Evolutionary conservation across 1,140 invertebrate species (phyloP), one percentile per base, ranked within the genome.

Genomic region (Paracyclopina nana): DNA sequence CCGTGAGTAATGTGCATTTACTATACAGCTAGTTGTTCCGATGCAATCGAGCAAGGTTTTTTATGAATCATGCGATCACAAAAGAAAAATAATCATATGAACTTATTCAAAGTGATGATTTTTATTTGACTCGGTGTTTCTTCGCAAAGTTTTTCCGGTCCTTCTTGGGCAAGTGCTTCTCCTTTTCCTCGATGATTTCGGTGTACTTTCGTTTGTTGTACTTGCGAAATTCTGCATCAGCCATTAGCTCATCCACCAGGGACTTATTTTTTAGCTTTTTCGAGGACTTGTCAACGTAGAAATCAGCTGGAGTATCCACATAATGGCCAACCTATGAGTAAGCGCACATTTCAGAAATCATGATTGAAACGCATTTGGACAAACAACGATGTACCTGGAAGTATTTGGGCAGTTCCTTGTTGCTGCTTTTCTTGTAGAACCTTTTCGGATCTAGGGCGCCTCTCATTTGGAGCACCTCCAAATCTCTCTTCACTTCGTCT

Each of bases 391-490:
- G 12, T 2, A 49, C 46, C 68, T 88, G 81, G 62, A 95, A 94
- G 62, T 84, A 91, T 69, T 92, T 94, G 0, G 87, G 86, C 22
- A 87, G 59, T 1, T 72, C 73, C 66, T 82, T 79, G 25, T 79
- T 69, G 61, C 88, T 84, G 64, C 85, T 88, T 56, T 82, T 82
- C 63, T 92, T 94, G 64, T 94, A 95, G 60, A 94, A 94, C 49
- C 75, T 76, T 64, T 91, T 92, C 0, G 84, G 79, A 70, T 95
- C 80, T 3, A 95, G 66, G 5, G 74, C 80, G n/a, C 80, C 79
- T 61, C 91, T 74, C 85, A 95, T 91, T 65, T 83, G 78, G 1
- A 97, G 62, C 4, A 91, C 64, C 66, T 82, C 73, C 4, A 95
- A 68, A 63, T 95, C 86, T 60, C 79, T 78, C 60, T 79, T 79